Base-by-base conservation (phyloP, 2,113 vertebrate genomes). In the Tragelaphus scriptus region DNA sequence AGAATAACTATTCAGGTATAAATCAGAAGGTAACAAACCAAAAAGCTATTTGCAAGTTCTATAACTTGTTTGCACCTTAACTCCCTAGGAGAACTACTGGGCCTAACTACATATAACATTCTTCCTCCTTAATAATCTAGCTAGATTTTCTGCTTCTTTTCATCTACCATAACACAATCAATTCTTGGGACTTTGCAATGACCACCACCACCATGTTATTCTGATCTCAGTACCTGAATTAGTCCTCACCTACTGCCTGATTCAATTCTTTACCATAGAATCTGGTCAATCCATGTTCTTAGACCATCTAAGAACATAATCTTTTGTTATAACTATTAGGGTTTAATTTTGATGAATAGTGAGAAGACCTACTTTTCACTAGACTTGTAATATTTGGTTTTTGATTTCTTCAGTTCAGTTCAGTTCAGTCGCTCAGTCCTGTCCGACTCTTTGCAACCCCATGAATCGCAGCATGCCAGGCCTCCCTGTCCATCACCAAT, bases 241-340 rank as follows among this genome's bases (percentile, higher is more conserved):
- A 47, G 3, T 71, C 2, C 0, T 65, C 58, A 1, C 16, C 5
- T 58, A 19, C 47, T 65, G 2, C 14, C 11, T 88, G 2, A 8
- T 65, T 85, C 1, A 32, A 2, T 55, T 97, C 19, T 81, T 59
- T 40, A 51, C 40, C 28, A 63, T 13, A 25, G 1, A 53, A 3
- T 5, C 13, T 84, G 3, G 2, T 59, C 23, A 87, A 32, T 56
- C 7, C 5, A 40, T 36, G 93, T 58, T 1, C 1, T 87, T 4
- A 81, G 11, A 17, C 13, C 28, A n/a, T 30, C 5, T 47, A 89
- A 85, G 17, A 82, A 59, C 5, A 79, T 5, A 65, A 44, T 25
- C 53, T 65, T 85, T 65, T 28, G 11, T 53, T 75, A 4, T 8
- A 59, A 58, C 1, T 71, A n/a, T 40, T 44, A 26, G 40, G 23